Evolutionary conservation across 2,113 vertebrate species (phyloP), one percentile per base, ranked within the genome.

Genomic region (Genyomyrus donnyi): DNA sequence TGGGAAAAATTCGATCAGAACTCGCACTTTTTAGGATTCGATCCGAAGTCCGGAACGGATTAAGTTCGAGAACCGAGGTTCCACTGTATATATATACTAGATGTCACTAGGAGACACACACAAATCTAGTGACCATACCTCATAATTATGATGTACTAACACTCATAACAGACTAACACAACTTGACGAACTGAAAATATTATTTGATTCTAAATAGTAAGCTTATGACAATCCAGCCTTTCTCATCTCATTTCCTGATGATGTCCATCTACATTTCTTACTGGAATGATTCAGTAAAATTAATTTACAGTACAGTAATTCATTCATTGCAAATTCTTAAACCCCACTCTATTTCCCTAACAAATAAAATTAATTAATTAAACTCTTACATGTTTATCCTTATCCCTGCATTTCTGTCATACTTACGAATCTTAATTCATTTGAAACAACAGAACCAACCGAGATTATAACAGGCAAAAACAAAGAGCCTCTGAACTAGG

Each of bases 401-500:
- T 90, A 90, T 91, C 66, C 88, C 89, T 85, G 24, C 83, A 48
- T 90, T 93, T 93, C 93, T 91, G 90, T 91, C 93, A 93, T 90
- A 91, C 13, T 50, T 0, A 49, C 50, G 90, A 91, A 91, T 93
- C 90, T 90, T 85, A 91, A 91, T 93, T 92, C 93, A 93, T 94
- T 92, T 93, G 94, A 93, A 94, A 93, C 92, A 95, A 94, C 93
- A 94, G 91, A 92, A 94, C 92, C 90, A 90, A 45, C 31, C 13
- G 88, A 91, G 90, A 91, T 90, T 94, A 93, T 94, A 93, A 93
- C 92, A 93, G 88, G 87, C 58, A 88, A 87, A 92, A 92, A 93
- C 90, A 93, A 93, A 94, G 91, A 85, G 0, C 21, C 87, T 62
- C 89, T 58, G 91, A 92, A 92, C 92, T 45, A 90, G 93, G 45